Conservation (phyloP, 2,113 vertebrate species). For the Sceloporus undulatus region DNA sequence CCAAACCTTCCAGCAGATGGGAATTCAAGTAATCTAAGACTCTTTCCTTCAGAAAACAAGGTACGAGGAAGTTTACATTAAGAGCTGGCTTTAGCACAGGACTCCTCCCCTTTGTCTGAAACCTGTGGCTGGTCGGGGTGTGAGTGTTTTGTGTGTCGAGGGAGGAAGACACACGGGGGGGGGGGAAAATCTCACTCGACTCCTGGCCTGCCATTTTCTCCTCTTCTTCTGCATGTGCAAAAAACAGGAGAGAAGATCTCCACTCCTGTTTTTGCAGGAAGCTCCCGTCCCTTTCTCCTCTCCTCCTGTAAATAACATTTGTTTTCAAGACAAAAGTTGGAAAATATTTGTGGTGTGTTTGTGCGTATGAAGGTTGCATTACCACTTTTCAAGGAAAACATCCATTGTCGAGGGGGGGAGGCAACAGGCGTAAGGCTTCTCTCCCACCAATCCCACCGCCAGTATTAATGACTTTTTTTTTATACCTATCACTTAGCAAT, state of each 20-base stretch:
- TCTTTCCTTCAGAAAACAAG: neutral
- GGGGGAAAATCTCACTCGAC: no score
- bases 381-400: neutral
- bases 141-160: neutral
- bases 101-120: no score
- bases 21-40: neutral
- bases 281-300: slow-evolving; percentile 45
- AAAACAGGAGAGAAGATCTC: neutral
- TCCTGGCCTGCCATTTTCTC: no score
- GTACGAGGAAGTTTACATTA: slow-evolving; percentile 69
- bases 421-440: neutral
- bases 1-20: slow-evolving; percentile 61
- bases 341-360: neutral
- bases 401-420: no score
- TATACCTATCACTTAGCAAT: slow-evolving; percentile 52
- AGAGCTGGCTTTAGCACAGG: slow-evolving; percentile 48
- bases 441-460: neutral
- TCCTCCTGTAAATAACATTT: slow-evolving; percentile 55
- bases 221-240: neutral
- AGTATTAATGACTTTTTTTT: slow-evolving; percentile 54
- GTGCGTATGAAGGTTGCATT: slow-evolving; percentile 26
- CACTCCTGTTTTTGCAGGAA: no score
- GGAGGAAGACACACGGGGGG: no score
- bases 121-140: no score
- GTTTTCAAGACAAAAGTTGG: slow-evolving; percentile 52